Percentiles rank a stretch among this genome's conserved stretches.
phyloP scores from a whole-genome alignment of 2,113 vertebrate genomes.

The Rhombomys opimus region DNA sequence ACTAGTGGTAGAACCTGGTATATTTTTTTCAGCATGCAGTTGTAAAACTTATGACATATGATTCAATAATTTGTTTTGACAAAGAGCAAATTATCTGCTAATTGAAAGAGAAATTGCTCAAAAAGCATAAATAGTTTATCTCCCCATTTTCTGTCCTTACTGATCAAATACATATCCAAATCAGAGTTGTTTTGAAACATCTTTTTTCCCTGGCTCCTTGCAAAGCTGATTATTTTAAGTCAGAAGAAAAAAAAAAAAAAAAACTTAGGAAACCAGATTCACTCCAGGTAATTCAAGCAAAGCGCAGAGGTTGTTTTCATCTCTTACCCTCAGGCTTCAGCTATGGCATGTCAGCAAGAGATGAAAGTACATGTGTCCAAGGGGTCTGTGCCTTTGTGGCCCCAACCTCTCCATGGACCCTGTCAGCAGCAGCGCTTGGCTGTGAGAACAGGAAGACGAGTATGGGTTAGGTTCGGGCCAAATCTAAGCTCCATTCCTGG shows the following conservation, averaged over 20 bases:
- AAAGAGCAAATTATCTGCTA: background rate
- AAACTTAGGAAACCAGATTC: background rate
- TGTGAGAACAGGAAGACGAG: background rate
- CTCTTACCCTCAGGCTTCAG: background rate
- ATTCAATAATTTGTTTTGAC: background rate
- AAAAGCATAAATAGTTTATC: slow-evolving; percentile 26
- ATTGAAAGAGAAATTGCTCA: background rate
- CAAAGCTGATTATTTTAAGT: slow-evolving; percentile 52
- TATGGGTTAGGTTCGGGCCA: background rate
- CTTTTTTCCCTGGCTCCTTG: background rate
- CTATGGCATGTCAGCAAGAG: background rate
- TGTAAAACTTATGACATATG: background rate
- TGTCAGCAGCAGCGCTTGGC: background rate
- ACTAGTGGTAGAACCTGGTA: background rate
- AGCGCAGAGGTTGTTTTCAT: background rate
- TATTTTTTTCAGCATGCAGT: background rate
- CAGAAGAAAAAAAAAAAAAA: background rate
- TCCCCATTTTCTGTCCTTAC: background rate
- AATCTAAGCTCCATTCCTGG: background rate
- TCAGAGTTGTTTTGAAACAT: slow-evolving; percentile 37
- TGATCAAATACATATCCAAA: background rate
- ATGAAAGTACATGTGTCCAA: background rate
- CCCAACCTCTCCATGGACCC: background rate
- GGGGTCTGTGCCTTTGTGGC: background rate
- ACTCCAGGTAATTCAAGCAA: slow-evolving; percentile 10